phyloP scores from a whole-genome alignment of 2,888 invertebrate genomes.

The Leistus spinibarbis region DNA sequence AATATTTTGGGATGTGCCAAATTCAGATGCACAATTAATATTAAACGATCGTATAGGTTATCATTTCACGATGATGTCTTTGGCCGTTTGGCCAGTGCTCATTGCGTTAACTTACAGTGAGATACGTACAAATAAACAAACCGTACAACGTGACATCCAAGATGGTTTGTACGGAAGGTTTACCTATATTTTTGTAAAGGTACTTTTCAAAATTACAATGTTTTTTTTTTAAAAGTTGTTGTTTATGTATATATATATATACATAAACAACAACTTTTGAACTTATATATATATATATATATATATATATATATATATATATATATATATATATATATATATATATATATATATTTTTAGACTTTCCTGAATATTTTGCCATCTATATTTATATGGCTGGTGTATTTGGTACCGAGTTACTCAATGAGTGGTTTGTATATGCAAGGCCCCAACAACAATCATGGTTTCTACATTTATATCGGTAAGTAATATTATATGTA shows the following conservation, averaged over 20 bases:
- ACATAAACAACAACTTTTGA: too few relatives aligned
- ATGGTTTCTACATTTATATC: constrained; percentile 74
- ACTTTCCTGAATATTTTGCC: constrained; percentile 79
- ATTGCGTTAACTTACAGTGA: constrained; percentile 67
- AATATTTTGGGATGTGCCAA: constrained; percentile 87
- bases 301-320: too few relatives aligned
- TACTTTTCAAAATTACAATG: constrained; percentile 52
- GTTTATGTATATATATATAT: too few relatives aligned
- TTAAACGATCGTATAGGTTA: constrained; percentile 84
- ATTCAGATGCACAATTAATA: constrained; percentile 73
- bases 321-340: too few relatives aligned
- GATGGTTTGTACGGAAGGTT: constrained; percentile 81
- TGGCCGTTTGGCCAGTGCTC: constrained; percentile 79
- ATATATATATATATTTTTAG: constrained; percentile 59
- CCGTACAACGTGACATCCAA: constrained; percentile 80
- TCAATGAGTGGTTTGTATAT: constrained; percentile 86
- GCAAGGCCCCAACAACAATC: constrained; percentile 68
- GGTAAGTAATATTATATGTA: constrained; percentile 62
- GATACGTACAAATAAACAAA: constrained; percentile 63
- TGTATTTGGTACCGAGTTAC: constrained; percentile 86
- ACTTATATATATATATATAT: too few relatives aligned
- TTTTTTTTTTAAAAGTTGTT: constrained; percentile 17
- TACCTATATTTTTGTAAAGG: constrained; percentile 81
- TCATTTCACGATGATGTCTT: constrained; percentile 80
- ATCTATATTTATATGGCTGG: constrained; percentile 79